Evolutionary conservation across 1,140 invertebrate species (phyloP).

Genomic region (Drosophila melanogaster): DNA sequence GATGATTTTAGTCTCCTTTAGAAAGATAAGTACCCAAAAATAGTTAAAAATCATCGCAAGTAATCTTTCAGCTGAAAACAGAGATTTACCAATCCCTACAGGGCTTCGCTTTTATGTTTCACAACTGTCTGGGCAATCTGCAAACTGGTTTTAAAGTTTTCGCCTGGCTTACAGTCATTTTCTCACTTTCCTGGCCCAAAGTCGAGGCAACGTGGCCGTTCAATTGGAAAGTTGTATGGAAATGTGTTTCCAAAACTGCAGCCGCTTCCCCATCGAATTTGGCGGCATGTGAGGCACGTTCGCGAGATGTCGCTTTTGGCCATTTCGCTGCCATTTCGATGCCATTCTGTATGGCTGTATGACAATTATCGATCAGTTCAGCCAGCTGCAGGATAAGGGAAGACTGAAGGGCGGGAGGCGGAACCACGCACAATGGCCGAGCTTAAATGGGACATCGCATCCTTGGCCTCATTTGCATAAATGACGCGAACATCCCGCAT

Average conservation of each 20-base stretch:
- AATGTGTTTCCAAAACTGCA: conserved; percentile 29
- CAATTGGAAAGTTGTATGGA: conserved; percentile 49
- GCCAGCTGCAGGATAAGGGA: conserved; percentile 10
- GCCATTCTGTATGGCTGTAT: conserved; percentile 54
- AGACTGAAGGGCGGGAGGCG: not conserved
- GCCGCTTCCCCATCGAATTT: conserved; percentile 6
- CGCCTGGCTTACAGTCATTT: conserved; percentile 14
- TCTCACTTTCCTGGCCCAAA: conserved; percentile 21
- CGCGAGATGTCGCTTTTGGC: conserved; percentile 57
- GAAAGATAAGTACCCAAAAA: no score
- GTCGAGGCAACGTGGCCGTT: conserved; percentile 24
- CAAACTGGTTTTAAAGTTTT: conserved; percentile 1
- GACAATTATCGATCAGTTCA: conserved; percentile 77
- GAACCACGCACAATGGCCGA: conserved; percentile 65
- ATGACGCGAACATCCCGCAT: conserved; percentile 65
- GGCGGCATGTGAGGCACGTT: conserved; percentile 56
- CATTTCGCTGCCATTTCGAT: conserved; percentile 66
- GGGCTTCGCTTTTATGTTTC: not conserved
- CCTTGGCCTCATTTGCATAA: conserved; percentile 81
- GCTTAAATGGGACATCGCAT: conserved; percentile 74
- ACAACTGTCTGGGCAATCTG: not conserved
- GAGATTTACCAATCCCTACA: not conserved
- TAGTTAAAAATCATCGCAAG: no score
- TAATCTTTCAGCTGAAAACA: no score
- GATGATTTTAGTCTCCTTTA: no score